phyloP scores from a whole-genome alignment of 1,140 invertebrate genomes.

The Drosophila melanogaster region DNA sequence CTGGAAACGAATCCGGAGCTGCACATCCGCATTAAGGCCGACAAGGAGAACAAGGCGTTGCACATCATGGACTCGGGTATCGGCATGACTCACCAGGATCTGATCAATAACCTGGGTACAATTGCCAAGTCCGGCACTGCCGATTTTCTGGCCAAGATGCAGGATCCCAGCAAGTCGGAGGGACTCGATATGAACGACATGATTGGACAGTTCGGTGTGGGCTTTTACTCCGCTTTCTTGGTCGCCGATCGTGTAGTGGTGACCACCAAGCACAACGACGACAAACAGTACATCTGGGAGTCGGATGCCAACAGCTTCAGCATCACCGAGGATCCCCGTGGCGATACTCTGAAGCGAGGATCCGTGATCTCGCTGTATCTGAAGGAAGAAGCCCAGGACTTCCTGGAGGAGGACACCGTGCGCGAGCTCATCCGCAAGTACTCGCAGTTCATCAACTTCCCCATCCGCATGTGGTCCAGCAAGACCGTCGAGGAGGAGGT shows the following conservation, averaged over 20 bases:
- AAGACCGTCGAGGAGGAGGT: conserved; percentile 96
- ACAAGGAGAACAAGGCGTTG: conserved; percentile 97
- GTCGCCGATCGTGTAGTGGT: conserved; percentile 96
- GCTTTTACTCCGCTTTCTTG: conserved; percentile 98
- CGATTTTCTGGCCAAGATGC: conserved; percentile 98
- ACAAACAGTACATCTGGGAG: conserved; percentile 99
- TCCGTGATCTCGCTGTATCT: conserved; percentile 93
- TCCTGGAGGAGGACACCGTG: conserved; percentile 96
- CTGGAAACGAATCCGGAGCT: conserved; percentile 93
- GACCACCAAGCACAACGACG: conserved; percentile 97
- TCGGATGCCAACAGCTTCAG: conserved; percentile 95
- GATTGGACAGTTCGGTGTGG: conserved; percentile 98
- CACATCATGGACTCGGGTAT: conserved; percentile 99
- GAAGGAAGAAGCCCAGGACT: conserved; percentile 99
- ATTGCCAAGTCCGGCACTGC: conserved; percentile 99
- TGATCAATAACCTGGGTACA: conserved; percentile 98
- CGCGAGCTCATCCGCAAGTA: conserved; percentile 97
- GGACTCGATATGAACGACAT: conserved; percentile 91
- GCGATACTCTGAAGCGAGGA: conserved; percentile 94
- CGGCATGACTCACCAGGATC: conserved; percentile 98
- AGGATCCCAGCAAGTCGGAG: conserved; percentile 87
- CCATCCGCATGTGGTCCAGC: conserved; percentile 98
- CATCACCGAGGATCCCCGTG: conserved; percentile 97
- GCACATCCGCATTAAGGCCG: conserved; percentile 97
- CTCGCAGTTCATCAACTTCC: conserved; percentile 99